Base-by-base conservation (phyloP, 2,113 vertebrate genomes). In the Myotis brandtii region DNA sequence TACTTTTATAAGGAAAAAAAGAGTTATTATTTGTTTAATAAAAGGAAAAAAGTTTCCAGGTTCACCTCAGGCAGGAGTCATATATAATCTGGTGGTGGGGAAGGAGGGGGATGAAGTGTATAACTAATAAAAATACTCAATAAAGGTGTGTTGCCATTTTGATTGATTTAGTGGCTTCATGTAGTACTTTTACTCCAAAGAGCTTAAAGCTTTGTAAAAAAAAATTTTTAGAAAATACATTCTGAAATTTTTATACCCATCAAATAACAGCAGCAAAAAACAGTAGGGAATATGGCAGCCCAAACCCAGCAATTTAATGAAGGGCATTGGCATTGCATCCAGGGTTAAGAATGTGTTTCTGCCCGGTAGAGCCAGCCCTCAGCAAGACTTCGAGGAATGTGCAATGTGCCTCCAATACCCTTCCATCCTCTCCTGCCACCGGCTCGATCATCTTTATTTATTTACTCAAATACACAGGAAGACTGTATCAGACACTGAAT, bases 61-160 rank as follows among this genome's bases (percentile, higher is more conserved):
- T 75, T 32, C 52, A 89, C 43, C 70, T 67, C 50, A 70, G 27
- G 91, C 43, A 66, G 27, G 91, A 73, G 34, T 89, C 40, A 43
- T 70, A 56, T 37, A 75, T 32, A 91, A 76, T 23, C 23, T 75
- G 7, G 5, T 13, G 50, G 1, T 5, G 23, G 17, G 6, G 13
- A 27, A 3, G 4, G 3, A 3, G 23, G 18, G 4, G 6, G 21
- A 54, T 54, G 20, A 81, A 69, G n/a, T 56, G 7, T 34, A 5
- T 69, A 37, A 88, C 66, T 92, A 80, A 80, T 48, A 90, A 97
- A 80, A 92, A 76, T 27, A 79, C 27, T 59, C 6, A 20, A 69
- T 64, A 89, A 91, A 89, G 23, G 34, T 46, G 14, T n/a, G 54
- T 9, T 93, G 81, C 54, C 86, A 80, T 84, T 86, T 94, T 84